Evolutionary conservation across 92 coral and sea anemone species (phyloP).

Genomic region (Galaxea fascicularis): DNA sequence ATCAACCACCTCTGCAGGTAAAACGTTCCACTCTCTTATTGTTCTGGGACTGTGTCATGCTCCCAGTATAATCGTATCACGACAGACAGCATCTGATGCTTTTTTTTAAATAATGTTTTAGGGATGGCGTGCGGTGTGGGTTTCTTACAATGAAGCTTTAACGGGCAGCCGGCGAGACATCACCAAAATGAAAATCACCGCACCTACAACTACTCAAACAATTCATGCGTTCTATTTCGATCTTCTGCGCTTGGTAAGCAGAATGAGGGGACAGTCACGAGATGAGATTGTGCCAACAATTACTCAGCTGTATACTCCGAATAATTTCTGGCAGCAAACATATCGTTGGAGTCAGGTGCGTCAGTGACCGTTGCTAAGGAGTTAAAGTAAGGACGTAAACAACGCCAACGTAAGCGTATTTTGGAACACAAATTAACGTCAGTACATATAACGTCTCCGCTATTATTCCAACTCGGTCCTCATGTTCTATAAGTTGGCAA

Average conservation of each 20-base stretch:
- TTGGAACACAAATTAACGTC: no score
- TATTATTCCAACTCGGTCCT: no score
- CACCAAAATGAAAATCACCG: constrained; percentile 1
- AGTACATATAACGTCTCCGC: no score
- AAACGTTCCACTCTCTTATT: no score
- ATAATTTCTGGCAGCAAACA: constrained; percentile 33
- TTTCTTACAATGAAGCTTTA: background rate
- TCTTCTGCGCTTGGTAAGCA: constrained; percentile 18
- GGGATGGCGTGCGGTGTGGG: constrained; percentile 21
- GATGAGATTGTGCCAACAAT: constrained; percentile 55
- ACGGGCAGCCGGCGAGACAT: background rate
- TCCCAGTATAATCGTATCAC: no score
- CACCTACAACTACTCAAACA: background rate
- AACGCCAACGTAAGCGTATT: background rate
- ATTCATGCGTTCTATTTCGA: constrained; percentile 26
- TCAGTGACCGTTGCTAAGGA: background rate
- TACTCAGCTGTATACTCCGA: constrained; percentile 16
- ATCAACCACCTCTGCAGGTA: no score
- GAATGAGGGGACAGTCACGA: constrained; percentile 21
- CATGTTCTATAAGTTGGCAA: no score
- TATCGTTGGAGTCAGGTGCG: constrained; percentile 41
- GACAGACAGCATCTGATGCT: no score
- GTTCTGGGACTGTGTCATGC: no score
- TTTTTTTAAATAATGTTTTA: background rate
- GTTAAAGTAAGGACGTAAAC: background rate